Evolutionary conservation across 92 coral and sea anemone genomes (phyloP), one percentile per base, ranked within the genome.

Genomic region (Nematostella vectensis): DNA sequence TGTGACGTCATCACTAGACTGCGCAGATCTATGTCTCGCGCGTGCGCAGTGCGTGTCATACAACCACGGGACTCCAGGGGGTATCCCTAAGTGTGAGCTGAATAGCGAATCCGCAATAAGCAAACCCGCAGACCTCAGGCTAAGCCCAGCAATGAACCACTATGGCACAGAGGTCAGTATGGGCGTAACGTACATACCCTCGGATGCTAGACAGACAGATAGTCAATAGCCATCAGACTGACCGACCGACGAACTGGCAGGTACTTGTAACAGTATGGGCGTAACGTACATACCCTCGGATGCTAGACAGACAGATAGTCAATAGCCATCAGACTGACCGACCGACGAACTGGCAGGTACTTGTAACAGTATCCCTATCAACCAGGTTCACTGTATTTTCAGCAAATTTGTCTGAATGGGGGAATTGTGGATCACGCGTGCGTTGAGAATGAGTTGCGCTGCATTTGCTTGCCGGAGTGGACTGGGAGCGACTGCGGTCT

Each of bases 401-500:
- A n/a, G n/a, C 8, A 23, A 12, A 31, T 23, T 24, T 65, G 71
- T 27, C 61, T 52, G 27, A 65, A 65, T 54, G 71, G 71, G 11
- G 71, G 71, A n/a, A 65, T 61, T 11, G 61, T 27, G 10, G 8
- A 31, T 0, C 22, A 22, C 31, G 26, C 12, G 19, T 65, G 71
- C 22, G 17, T 27, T 19, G 29, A 29, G 4, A 56, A 39, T 36
- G 25, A 29, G 4, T 39, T 65, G 28, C 15, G 42, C 15, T 65
- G 71, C 54, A n/a, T 29, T 11, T 65, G 71, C 26, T 26, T 58
- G 26, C 15, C 71, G 53, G 50, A 54, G 11, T 65, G 71, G 71
- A 65, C 55, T 31, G 71, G 71, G 26, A 44, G 31, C 21, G 71
- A 65, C 38, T 65, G 71, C 47, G 54, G 54, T 55, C 18, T n/a